phyloP scores from a whole-genome alignment of 2,888 invertebrate genomes.

The Trachelus tabidus region DNA sequence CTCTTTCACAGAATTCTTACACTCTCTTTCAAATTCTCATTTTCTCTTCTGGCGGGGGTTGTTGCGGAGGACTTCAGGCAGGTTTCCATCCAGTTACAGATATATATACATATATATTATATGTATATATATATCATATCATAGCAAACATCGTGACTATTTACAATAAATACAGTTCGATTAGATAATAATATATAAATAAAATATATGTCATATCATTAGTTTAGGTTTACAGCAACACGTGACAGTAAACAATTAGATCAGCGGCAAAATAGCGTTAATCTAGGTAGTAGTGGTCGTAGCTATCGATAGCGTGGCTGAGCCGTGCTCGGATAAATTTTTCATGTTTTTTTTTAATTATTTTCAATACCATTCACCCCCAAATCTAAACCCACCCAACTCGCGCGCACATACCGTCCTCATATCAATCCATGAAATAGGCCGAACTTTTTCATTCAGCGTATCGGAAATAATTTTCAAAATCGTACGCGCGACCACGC shows the following conservation, averaged over 20 bases:
- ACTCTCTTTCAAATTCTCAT: background rate
- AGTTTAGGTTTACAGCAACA: slow-evolving; percentile 63
- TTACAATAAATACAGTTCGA: slow-evolving; percentile 64
- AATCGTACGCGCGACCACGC: slow-evolving; percentile 10
- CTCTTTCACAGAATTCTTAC: background rate
- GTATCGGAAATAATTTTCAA: slow-evolving; percentile 10
- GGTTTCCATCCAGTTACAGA: slow-evolving; percentile 62
- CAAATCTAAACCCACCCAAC: background rate
- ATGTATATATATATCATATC: slow-evolving; percentile 48
- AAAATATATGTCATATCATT: slow-evolving; percentile 63
- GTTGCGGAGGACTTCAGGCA: slow-evolving; percentile 43
- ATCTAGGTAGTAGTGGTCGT: slow-evolving; percentile 63
- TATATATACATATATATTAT: slow-evolving; percentile 26
- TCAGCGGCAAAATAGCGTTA: slow-evolving; percentile 63
- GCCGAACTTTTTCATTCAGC: slow-evolving; percentile 21
- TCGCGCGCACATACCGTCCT: background rate
- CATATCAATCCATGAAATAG: background rate
- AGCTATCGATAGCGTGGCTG: slow-evolving; percentile 54
- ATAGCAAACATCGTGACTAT: slow-evolving; percentile 65
- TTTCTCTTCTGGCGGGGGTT: background rate
- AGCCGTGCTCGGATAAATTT: slow-evolving; percentile 21
- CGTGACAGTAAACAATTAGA: slow-evolving; percentile 65
- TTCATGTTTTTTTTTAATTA: slow-evolving; percentile 14
- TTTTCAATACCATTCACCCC: slow-evolving; percentile 13
- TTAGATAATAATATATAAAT: slow-evolving; percentile 60